Base-by-base conservation (phyloP, 2,888 invertebrate genomes). In the Chaetogeoica ovagalla region DNA sequence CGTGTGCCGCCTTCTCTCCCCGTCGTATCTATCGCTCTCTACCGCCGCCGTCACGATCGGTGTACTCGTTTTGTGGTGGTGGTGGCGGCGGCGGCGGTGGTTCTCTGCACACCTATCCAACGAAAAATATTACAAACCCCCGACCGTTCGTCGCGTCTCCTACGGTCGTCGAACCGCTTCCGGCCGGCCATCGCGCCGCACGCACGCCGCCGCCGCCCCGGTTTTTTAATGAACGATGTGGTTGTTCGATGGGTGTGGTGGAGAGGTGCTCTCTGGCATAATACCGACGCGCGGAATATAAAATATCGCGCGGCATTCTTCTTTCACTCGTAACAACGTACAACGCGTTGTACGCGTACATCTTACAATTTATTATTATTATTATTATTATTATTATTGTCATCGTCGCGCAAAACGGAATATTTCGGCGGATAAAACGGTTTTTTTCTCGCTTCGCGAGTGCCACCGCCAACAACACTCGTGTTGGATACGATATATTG, bases 161-260 rank as follows among this genome's bases (percentile, higher is more conserved):
- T 72, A n/a, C 77, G 79, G 75, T 79, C 76, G 81, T 76, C 82
- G 73, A 72, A 82, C 82, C 81, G 76, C 59, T 82, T 69, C 77
- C 77, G 48, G 13, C 13, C 48, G 48, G 13, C 48, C 48, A 48
- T 48, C 48, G 48, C 48, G 4, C 30, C 4, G 30, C 48, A 13
- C 15, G 74, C 19, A 37, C 48, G 30, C 19, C 17, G 13, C 23
- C 60, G 13, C 13, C 15, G 48, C 3, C 13, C 48, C 48, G 48
- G 11, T 11, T 30, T 30, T 13, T 1, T 48, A 11, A 48, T 48
- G 48, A 55, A 55, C 30, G 23, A n/a, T 60, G 21, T 21, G 7
- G 59, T 19, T 55, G 55, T 30, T 30, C 6, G 55, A 2, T 19
- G 55, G 15, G 55, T 5, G 19, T 4, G 19, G 19, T 6, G 48